Evolutionary conservation across 2,797 vertebrate species (phyloP).

Genomic region (Apogon hyalosoma): DNA sequence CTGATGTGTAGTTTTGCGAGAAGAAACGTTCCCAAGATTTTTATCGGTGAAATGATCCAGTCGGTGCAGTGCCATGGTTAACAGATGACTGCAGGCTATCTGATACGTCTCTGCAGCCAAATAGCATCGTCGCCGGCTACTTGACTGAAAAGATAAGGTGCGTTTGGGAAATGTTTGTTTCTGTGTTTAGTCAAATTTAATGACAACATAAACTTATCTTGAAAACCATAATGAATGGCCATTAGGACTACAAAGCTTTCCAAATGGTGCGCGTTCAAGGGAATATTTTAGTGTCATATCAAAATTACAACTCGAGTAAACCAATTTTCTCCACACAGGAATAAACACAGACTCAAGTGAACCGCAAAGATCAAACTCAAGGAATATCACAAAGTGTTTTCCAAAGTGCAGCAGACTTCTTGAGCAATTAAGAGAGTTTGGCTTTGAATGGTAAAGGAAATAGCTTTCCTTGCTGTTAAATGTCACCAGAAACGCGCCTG

Average conservation of each 20-base stretch:
- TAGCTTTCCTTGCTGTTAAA: conserved; percentile 90
- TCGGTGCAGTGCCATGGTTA: conserved; percentile 19
- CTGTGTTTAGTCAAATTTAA: conserved; percentile 81
- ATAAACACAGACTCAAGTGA: conserved; percentile 87
- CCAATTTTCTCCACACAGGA: conserved; percentile 84
- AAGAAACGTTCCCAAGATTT: conserved; percentile 81
- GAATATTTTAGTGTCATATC: conserved; percentile 86
- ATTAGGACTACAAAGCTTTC: conserved; percentile 83
- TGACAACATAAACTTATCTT: conserved; percentile 82
- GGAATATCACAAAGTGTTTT: conserved; percentile 88
- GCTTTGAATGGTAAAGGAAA: conserved; percentile 89
- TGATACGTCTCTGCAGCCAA: conserved; percentile 65
- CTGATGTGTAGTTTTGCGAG: conserved; percentile 51
- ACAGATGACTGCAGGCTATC: conserved; percentile 60
- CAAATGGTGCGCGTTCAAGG: conserved; percentile 80
- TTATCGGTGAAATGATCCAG: conserved; percentile 78
- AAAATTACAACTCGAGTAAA: conserved; percentile 86
- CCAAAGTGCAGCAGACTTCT: conserved; percentile 88
- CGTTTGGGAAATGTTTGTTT: conserved; percentile 84
- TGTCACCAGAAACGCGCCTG: conserved; percentile 86
- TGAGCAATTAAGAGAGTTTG: conserved; percentile 89
- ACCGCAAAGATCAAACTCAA: conserved; percentile 83
- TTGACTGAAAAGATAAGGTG: conserved; percentile 76
- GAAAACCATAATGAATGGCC: conserved; percentile 83
- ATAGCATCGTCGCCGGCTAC: conserved; percentile 54